Evolutionary conservation across 2,888 invertebrate genomes (phyloP), one percentile per base, ranked within the genome.

Genomic region (Ischnus inquisitorius): DNA sequence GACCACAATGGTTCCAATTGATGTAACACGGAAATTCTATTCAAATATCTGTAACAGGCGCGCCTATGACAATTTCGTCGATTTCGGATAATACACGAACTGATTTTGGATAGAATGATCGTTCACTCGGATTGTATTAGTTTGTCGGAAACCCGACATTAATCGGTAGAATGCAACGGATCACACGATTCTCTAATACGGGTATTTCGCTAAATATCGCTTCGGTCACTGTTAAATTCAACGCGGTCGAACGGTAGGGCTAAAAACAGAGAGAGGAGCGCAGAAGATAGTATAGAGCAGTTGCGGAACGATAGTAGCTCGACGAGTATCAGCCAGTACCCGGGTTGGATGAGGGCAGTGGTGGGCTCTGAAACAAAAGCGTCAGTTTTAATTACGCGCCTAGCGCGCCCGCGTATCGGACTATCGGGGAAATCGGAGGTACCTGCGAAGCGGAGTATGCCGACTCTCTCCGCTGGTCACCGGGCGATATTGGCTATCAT

Each of bases 341-440:
- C 28, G 60, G 28, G 41, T 60, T 46, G 64, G 60, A 67, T 74
- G 60, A 75, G 69, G 67, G 34, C 34, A 34, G 34, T 6, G 34
- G 34, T 34, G 34, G 34, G 34, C 34, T 8, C 34, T 71, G 82
- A 86, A 90, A 88, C 90, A 88, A 88, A 90, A 90, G 89, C 90
- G 90, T 90, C 90, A 87, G 88, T 90, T 90, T 90, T 90, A 90
- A 90, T 90, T 90, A 90, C 88, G 86, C 84, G 74, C 76, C 75
- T 34, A 79, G 74, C 79, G 60, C 60, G 14, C 34, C 34, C 34
- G 78, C 75, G 79, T 84, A 84, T 84, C 81, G 82, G 81, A 75
- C 79, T 84, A 84, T 84, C 78, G 82, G 88, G 19, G 82, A 88
- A 88, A 88, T 87, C 88, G 88, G 85, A 72, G 79, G 14, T 84